A percentile compares a stretch with the other conserved stretches of the same genome.
Evolutionary conservation across 2,888 invertebrate genomes (phyloP).

Genomic region (Protonemura montana): DNA sequence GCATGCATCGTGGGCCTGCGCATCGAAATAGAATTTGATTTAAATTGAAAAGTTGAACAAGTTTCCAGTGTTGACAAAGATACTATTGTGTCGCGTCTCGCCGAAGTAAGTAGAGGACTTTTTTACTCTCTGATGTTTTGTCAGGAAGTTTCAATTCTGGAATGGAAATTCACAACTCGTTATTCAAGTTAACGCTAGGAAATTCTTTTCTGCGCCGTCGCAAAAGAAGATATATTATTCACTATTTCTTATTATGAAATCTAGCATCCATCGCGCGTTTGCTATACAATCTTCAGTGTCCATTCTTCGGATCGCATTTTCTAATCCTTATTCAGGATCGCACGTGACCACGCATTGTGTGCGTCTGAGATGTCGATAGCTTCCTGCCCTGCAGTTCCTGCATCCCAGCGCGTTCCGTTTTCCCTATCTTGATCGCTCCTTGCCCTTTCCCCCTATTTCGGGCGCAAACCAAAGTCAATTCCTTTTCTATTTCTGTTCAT

Average conservation of each 20-base stretch:
- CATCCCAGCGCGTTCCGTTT: slow-evolving; percentile 13
- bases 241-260: slow-evolving; percentile 9
- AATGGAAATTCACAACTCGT: slow-evolving; percentile 40
- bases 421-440: slow-evolving; percentile 36
- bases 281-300: slow-evolving; percentile 46
- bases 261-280: slow-evolving; percentile 31
- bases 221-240: background rate
- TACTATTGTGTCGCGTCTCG: slow-evolving; percentile 40
- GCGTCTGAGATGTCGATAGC: background rate
- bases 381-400: background rate
- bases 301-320: slow-evolving; percentile 42
- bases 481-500: slow-evolving; percentile 36
- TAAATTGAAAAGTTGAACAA: slow-evolving; percentile 42
- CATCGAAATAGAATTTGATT: background rate
- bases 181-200: slow-evolving; percentile 40
- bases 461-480: slow-evolving; percentile 1
- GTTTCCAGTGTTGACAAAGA: slow-evolving; percentile 44
- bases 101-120: slow-evolving; percentile 31
- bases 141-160: slow-evolving; percentile 8
- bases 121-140: slow-evolving; percentile 40
- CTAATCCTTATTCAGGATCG: slow-evolving; percentile 40
- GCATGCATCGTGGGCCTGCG: background rate
- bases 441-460: slow-evolving; percentile 17
- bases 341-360: slow-evolving; percentile 17
- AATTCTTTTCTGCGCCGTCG: background rate